Evolutionary conservation across 2,113 vertebrate genomes (phyloP).

Genomic region (Calidris pugnax): DNA sequence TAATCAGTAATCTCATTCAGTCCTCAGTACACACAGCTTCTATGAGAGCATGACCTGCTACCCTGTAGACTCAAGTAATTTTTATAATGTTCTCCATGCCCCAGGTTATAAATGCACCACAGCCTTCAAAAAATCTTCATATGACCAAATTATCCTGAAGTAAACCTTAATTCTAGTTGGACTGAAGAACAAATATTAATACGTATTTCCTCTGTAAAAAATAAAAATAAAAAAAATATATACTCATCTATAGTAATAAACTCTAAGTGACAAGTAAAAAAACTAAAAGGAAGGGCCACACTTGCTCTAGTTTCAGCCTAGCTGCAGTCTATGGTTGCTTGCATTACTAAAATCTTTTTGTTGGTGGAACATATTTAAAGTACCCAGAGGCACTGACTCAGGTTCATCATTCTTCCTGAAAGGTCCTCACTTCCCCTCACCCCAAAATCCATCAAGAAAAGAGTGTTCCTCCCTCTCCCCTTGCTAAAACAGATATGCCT

Average conservation of each 20-base stretch:
- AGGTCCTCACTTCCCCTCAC: neutral
- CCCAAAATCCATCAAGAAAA: neutral
- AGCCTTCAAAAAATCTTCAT: neutral
- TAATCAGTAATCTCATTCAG: neutral
- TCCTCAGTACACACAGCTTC: neutral
- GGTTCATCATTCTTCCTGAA: neutral
- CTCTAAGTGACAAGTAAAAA: neutral
- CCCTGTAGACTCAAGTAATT: neutral
- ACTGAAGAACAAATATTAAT: neutral
- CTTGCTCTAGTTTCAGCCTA: neutral
- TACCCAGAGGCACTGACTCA: neutral
- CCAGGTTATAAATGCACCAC: neutral
- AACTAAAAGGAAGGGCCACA: neutral
- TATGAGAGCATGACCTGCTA: neutral
- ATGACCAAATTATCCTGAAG: neutral
- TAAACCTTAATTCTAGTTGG: neutral
- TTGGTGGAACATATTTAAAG: neutral
- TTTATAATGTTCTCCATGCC: neutral
- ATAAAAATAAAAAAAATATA: no score
- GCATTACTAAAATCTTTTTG: neutral
- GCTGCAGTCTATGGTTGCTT: neutral
- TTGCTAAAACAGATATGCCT: neutral
- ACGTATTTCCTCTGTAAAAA: neutral
- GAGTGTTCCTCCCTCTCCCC: neutral
- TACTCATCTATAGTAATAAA: neutral